Conservation (phyloP, 2,888 invertebrate species). For the Tipula confusa region DNA sequence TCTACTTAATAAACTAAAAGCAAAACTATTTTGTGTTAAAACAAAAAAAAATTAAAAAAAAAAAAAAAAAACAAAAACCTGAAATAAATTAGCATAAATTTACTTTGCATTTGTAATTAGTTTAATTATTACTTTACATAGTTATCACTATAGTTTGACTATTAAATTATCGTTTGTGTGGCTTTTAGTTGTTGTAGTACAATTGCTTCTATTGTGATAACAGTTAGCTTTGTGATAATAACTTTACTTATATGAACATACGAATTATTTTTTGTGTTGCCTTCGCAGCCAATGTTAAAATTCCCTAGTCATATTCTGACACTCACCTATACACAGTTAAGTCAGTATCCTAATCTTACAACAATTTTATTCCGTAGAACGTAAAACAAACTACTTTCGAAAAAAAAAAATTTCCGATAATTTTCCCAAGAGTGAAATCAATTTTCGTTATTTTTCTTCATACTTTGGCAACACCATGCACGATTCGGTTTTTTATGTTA, state of each 20-base stretch:
- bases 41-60: no score
- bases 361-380: not conserved
- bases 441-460: not conserved
- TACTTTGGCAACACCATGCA: not conserved
- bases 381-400: not conserved
- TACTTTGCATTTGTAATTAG: not conserved
- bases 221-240: not conserved
- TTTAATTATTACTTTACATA: not conserved
- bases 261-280: not conserved
- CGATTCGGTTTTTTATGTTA: not conserved
- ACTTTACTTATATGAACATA: not conserved
- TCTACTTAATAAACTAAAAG: not conserved
- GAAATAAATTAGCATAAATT: conserved; percentile 12
- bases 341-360: not conserved
- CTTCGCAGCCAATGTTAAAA: not conserved
- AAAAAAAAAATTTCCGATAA: not conserved
- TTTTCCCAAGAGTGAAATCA: not conserved
- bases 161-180: not conserved
- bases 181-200: not conserved
- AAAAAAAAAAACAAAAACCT: not conserved
- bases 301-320: not conserved
- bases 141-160: not conserved
- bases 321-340: not conserved
- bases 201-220: not conserved
- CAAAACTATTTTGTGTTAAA: not conserved